Base-by-base conservation (phyloP, 2,888 invertebrate genomes). In the Amorpha juglandis region DNA sequence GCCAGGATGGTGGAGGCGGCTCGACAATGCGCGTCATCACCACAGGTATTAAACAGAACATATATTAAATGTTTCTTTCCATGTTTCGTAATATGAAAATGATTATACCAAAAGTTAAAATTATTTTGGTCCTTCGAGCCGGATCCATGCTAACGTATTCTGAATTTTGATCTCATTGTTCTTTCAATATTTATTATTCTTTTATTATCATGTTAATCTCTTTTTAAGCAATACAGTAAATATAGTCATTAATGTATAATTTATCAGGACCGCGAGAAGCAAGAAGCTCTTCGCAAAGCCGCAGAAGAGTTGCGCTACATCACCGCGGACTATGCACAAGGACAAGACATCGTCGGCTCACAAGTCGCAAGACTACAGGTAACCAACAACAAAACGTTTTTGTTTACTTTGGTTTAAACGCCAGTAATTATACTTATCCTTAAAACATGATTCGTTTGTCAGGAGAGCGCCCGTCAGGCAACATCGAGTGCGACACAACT, bases 1-100 rank as follows among this genome's bases (percentile, higher is more conserved):
- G 98, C 99, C 0, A 95, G 97, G 74, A 97, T 99, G 96, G 99
- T 99, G 33, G 99, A 99, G 87, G 98, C 99, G 0, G 99, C 99
- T 0, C 94, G 99, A 67, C 96, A 97, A 64, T 99, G 99, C 86
- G 98, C 98, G 0, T 96, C 96, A 33, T 95, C 96, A 79, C 97
- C 97, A 0, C 91, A 92, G 90, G 92, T 91, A 70, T 14, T 6
- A 12, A 27, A 47, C 35, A 48, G 27, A 50, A 65, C n/a, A n/a
- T 35, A 35, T 35, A 3, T 7, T 6, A 6, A 35, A 35, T 38
- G 7, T 27, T 8, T 7, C 38, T 38, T 9, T 38, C 8, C 6
- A 38, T 38, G 38, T 38, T 38, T 1, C 16, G 6, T 7, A 48
- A 16, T 8, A 48, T 48, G 4, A 47, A 14, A n/a, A 16, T 48